phyloP scores from a whole-genome alignment of 1,140 invertebrate genomes.

The Calliopsis andreniformis region DNA sequence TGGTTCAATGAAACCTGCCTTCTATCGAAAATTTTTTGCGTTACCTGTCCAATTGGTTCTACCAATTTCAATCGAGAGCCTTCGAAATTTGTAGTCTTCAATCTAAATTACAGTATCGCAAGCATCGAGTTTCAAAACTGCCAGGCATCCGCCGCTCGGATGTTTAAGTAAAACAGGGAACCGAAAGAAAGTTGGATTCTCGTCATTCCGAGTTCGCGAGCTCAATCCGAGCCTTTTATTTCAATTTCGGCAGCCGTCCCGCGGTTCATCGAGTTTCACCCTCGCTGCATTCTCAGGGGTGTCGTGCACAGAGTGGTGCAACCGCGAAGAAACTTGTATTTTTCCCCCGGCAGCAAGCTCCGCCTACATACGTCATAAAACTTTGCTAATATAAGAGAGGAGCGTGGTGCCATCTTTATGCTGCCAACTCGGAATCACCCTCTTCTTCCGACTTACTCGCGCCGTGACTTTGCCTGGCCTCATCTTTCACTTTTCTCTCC shows the following conservation, averaged over 20 bases:
- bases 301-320: not conserved
- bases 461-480: constrained; percentile 24
- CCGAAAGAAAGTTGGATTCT: not conserved
- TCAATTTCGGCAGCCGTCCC: constrained; percentile 40
- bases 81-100: too few relatives aligned
- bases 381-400: constrained; percentile 70
- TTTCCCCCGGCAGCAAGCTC: constrained; percentile 47
- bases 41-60: too few relatives aligned
- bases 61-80: too few relatives aligned
- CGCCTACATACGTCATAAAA: constrained; percentile 66
- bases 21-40: not conserved
- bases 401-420: constrained; percentile 36
- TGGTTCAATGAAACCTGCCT: not conserved
- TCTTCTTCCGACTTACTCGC: constrained; percentile 1
- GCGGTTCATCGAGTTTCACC: constrained; percentile 12
- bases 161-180: too few relatives aligned
- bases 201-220: not conserved
- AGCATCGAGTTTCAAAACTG: too few relatives aligned
- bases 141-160: too few relatives aligned
- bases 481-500: constrained; percentile 37
- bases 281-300: not conserved
- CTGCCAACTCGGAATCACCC: constrained; percentile 45
- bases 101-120: too few relatives aligned
- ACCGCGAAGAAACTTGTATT: constrained; percentile 54
- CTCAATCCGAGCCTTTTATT: not conserved